Base-by-base conservation (phyloP, 2,888 invertebrate genomes). In the Craniophora ligustri region DNA sequence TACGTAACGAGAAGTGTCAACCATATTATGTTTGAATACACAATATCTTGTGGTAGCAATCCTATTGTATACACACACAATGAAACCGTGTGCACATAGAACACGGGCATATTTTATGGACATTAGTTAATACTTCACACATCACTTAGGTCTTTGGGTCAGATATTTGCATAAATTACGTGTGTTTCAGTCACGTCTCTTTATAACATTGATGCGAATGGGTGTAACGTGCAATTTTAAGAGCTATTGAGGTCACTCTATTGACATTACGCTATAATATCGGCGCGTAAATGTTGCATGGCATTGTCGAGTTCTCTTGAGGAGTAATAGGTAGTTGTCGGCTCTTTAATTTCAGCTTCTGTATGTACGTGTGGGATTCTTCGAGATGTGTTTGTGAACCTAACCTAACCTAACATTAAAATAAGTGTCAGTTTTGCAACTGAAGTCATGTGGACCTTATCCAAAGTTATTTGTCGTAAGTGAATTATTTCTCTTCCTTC, bases 81-180 rank as follows among this genome's bases (percentile, higher is more conserved):
- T 36, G 15, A 39, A 28, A 63, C 13, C 32, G 23, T 28, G 10
- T 21, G 28, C 30, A 11, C 2, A 47, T n/a, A 41, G 36, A 10
- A 21, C 26, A 14, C 18, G 26, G 8, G 26, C 3, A 26, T n/a
- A n/a, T 26, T 26, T 26, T 26, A 47, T 21, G 16, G 3, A 31
- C 38, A 54, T 69, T 54, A 65, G 41, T 45, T 59, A 51, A 64
- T 48, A 59, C 42, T 51, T 51, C 39, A 56, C 64, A 65, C 48
- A 14, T 58, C 28, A 40, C 34, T 34, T 61, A 11, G 63, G 68
- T 76, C 70, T 76, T 67, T 72, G 54, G 76, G 78, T 78, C 78
- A 79, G 54, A 59, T 62, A 59, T 73, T 68, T 68, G 45, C 66
- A 76, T 75, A 62, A 48, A 53, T 66, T 34, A 66, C 39, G 56